These are phyloP conservation scores for Leiothrix lutea DNA, from an alignment of 2,113 vertebrate genomes.

Conservation along the genomic window DNA sequence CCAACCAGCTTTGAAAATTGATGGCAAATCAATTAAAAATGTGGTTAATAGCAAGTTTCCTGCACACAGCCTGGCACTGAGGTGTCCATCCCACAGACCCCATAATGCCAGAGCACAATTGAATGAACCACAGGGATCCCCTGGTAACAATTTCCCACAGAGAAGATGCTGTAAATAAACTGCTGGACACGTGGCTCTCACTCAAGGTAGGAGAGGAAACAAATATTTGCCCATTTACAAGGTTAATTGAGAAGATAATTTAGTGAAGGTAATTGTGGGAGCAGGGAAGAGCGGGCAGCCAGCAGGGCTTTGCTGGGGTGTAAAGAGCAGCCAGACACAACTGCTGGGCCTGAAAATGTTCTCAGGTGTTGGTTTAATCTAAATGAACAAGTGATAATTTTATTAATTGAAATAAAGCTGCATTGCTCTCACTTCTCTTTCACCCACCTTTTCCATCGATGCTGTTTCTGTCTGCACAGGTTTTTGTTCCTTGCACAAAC, in stretches of 20 bases:
- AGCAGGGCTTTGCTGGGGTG: background rate
- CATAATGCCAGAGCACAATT: background rate
- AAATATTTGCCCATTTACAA: background rate
- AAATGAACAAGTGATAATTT: background rate
- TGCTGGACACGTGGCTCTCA: background rate
- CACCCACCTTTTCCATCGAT: conserved; percentile 35
- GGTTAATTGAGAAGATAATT: background rate
- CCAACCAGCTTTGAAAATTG: background rate
- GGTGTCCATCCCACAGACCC: background rate
- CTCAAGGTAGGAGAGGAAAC: background rate
- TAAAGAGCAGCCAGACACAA: background rate
- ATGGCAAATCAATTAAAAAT: background rate
- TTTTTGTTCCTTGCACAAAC: conserved; percentile 4
- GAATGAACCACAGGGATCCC: background rate
- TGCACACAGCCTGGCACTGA: background rate
- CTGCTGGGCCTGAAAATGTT: background rate
- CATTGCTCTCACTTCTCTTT: background rate
- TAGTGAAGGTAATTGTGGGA: background rate
- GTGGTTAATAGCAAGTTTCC: background rate
- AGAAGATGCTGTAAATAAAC: background rate
- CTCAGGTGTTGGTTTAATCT: background rate
- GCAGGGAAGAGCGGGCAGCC: background rate
- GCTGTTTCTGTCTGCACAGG: background rate
- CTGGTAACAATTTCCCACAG: background rate
- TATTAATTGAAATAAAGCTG: background rate